Evolutionary conservation across 2,797 vertebrate genomes (phyloP).

Genomic region (Sebastes goodei): DNA sequence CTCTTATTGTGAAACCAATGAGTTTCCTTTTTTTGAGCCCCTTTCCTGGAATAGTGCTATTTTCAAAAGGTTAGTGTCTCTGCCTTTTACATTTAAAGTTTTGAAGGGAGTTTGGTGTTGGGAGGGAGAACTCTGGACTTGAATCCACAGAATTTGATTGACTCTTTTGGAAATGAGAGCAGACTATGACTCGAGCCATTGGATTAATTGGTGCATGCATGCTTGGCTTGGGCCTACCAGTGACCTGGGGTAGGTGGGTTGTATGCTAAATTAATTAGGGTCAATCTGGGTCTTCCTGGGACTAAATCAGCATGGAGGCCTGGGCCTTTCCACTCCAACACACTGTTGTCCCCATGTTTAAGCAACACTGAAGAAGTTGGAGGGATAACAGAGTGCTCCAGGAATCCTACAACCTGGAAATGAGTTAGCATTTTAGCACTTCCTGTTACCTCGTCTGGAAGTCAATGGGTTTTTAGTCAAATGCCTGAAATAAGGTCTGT

Average conservation of each 20-base stretch:
- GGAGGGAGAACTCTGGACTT: not conserved
- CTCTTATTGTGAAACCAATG: constrained; percentile 4
- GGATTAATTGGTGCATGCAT: constrained; percentile 55
- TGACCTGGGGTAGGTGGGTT: constrained; percentile 17
- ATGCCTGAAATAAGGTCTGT: too few species aligned
- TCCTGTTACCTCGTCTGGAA: too few species aligned
- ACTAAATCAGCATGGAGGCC: constrained; percentile 9
- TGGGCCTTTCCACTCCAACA: not conserved
- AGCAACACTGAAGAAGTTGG: not conserved
- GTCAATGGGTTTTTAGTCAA: too few species aligned
- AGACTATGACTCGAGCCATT: constrained; percentile 51
- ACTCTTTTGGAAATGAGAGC: constrained; percentile 49
- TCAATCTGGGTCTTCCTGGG: constrained; percentile 5
- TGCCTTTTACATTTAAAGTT: not conserved
- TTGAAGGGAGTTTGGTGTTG: not conserved
- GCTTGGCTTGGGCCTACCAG: constrained; percentile 10
- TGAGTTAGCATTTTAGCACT: too few species aligned
- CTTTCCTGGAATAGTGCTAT: not conserved
- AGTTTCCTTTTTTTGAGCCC: not conserved
- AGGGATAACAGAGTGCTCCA: not conserved
- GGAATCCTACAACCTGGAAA: too few species aligned
- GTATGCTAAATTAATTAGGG: constrained; percentile 29
- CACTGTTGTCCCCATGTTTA: not conserved
- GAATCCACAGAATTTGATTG: constrained; percentile 20
- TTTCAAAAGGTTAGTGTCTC: not conserved